These are phyloP conservation scores for Phylloscopus trochiloides DNA, from an alignment of 2,113 vertebrate species.

Conservation along the genomic window DNA sequence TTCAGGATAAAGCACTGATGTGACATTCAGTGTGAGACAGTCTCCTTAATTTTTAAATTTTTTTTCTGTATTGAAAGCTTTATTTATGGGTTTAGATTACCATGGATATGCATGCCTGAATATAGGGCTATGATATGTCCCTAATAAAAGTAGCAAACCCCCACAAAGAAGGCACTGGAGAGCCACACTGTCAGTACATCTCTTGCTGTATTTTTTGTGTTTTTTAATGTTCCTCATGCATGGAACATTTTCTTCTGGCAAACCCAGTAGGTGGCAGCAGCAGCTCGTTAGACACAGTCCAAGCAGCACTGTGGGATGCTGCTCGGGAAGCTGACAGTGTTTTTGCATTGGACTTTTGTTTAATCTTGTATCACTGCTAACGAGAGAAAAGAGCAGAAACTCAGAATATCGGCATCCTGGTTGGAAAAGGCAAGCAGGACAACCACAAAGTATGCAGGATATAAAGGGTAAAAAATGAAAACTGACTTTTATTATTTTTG, in stretches of 20 bases:
- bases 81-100: neutral
- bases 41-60: neutral
- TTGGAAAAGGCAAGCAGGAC: neutral
- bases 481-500: neutral
- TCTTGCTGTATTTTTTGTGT: neutral
- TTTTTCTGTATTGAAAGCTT: neutral
- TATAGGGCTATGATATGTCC: neutral
- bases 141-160: neutral
- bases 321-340: neutral
- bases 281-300: accelerated
- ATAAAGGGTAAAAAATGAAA: neutral
- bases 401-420: neutral
- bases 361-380: neutral
- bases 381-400: neutral
- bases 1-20: neutral
- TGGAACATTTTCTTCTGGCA: neutral
- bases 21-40: neutral
- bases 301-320: neutral
- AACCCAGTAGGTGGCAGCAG: conserved; percentile 23
- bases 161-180: neutral
- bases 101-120: neutral
- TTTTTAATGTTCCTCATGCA: neutral
- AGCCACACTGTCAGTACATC: neutral
- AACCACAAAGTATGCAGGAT: neutral
- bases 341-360: neutral